Conservation (phyloP, 2,113 vertebrate species). For the Myotis yumanensis region DNA sequence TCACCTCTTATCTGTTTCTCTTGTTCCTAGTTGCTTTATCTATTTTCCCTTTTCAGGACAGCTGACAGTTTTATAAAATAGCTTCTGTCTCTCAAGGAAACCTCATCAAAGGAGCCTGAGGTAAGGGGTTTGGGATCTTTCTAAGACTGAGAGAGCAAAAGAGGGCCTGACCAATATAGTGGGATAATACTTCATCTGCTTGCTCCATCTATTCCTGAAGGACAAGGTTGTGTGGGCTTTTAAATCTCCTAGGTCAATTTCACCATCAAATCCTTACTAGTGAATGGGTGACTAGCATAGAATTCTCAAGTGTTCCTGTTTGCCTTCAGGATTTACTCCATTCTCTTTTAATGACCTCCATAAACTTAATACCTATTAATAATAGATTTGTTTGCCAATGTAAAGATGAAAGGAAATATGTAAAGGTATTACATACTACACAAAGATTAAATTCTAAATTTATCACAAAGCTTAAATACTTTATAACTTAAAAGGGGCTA, state of each 20-base stretch:
- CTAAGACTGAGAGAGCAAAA: neutral
- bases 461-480: slow-evolving; percentile 2
- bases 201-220: neutral
- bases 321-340: neutral
- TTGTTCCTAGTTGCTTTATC: slow-evolving; percentile 19
- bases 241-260: slow-evolving; percentile 14
- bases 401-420: neutral
- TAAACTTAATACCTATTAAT: slow-evolving; percentile 8
- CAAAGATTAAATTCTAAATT: slow-evolving; percentile 12
- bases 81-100: slow-evolving; percentile 53
- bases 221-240: neutral
- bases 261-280: neutral
- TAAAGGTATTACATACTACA: neutral
- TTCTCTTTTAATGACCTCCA: neutral
- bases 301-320: neutral
- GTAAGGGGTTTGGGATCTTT: neutral
- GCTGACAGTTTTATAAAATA: slow-evolving; percentile 62
- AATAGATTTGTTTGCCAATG: slow-evolving; percentile 1
- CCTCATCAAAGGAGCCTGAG: neutral
- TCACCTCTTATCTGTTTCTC: slow-evolving; percentile 32
- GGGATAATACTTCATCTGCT: neutral
- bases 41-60: neutral
- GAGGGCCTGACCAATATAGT: neutral
- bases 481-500: neutral
- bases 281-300: too few relatives aligned